Evolutionary conservation across 2,888 invertebrate species (phyloP).

Genomic region (Linnaemya vulpina): DNA sequence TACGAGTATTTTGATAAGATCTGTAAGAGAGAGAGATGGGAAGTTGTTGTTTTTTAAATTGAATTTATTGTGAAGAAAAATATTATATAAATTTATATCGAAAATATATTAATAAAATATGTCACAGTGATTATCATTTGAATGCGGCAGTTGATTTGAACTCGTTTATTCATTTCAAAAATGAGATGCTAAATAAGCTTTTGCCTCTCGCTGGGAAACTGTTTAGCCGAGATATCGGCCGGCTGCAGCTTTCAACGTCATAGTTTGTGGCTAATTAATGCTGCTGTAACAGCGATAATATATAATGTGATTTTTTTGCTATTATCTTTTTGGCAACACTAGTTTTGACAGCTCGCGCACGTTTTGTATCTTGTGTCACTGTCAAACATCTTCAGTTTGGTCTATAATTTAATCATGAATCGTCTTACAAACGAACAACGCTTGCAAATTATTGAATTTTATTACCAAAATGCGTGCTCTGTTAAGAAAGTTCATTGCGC

Average conservation of each 20-base stretch:
- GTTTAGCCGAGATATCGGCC: background rate
- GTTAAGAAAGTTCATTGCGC: too few relatives aligned
- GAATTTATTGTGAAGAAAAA: background rate
- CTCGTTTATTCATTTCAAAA: background rate
- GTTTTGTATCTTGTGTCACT: too few relatives aligned
- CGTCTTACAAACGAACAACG: too few relatives aligned
- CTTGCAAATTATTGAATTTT: too few relatives aligned
- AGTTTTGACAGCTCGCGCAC: too few relatives aligned
- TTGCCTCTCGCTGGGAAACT: background rate
- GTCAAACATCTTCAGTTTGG: too few relatives aligned
- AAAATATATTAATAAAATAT: background rate
- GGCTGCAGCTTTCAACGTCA: background rate
- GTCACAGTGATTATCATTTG: background rate
- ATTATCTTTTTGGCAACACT: too few relatives aligned
- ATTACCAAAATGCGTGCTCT: too few relatives aligned
- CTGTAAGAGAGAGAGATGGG: background rate
- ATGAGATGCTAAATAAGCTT: background rate
- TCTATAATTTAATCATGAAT: too few relatives aligned
- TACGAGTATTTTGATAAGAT: slow-evolving; percentile 3
- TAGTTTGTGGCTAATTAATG: background rate
- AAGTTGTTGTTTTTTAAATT: background rate
- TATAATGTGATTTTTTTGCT: too few relatives aligned
- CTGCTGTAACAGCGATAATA: background rate
- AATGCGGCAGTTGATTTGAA: background rate
- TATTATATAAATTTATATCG: background rate